Evolutionary conservation across 2,888 invertebrate species (phyloP), one percentile per base, ranked within the genome.

Genomic region (Uropetala carovei): DNA sequence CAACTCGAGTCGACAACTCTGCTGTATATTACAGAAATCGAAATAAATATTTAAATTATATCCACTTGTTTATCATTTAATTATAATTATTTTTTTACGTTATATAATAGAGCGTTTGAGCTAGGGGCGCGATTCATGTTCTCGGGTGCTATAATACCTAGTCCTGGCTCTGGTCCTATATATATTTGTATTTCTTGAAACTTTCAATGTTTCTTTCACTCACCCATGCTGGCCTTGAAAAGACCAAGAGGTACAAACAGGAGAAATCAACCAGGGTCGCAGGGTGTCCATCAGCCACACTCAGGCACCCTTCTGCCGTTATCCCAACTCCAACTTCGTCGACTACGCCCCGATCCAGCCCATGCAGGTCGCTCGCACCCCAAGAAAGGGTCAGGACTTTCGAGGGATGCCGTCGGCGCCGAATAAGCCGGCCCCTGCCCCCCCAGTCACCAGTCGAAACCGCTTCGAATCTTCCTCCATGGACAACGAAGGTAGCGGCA

Each of bases 301-400:
- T 27, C 93, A 93, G 82, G 93, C 93, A 13, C 94, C 94, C 0
- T 95, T 95, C 92, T 94, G 96, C 96, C 93, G 95, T 95, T 94
- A 95, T 96, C 94, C 95, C 95, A 94, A 95, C 95, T 89, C 89
- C 43, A 43, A 30, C 9, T 22, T 64, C 18, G 30, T 60, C 11
- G 89, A 64, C 8, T 89, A 89, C n/a, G 64, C 89, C 18, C 89
- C 89, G 16, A 22, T 13, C 22, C 68, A 57, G 16, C 68, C 85
- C 10, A 56, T 68, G 86, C 60, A 64, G 13, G 64, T 18, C 64
- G 56, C 43, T 14, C 68, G 59, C 27, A 56, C 68, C 18, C 60
- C 86, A 1, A 84, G 14, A 56, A 68, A 60, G 92, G 43, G 43
- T 43, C 43, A 43, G 43, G 83, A 92, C 18, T 0, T 68, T 4